phyloP scores from a whole-genome alignment of 2,797 vertebrate genomes.

The Phoeniculus purpureus region DNA sequence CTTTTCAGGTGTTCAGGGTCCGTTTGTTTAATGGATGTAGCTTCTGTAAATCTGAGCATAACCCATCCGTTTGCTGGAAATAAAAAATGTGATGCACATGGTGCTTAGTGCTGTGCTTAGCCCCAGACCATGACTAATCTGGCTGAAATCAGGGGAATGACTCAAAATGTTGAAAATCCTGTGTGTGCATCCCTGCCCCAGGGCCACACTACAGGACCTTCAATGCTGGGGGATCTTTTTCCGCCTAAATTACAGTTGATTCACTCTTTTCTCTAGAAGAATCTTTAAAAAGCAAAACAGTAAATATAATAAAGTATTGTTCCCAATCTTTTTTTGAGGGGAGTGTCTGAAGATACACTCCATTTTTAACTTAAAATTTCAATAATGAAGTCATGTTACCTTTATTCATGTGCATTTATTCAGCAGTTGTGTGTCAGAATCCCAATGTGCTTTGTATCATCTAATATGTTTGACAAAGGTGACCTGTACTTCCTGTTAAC shows the following conservation, averaged over 20 bases:
- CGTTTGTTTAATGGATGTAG: not conserved
- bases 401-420: not conserved
- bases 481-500: not conserved
- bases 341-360: not conserved
- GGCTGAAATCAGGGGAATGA: conserved; percentile 23
- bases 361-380: not conserved
- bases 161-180: conserved; percentile 9
- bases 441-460: not conserved
- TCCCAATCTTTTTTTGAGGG: not conserved
- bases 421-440: not conserved
- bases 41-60: not conserved
- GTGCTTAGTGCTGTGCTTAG: not conserved
- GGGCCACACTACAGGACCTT: not conserved
- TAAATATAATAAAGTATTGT: not conserved
- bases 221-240: not conserved
- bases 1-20: not conserved
- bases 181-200: not conserved
- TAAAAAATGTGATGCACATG: not conserved
- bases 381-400: not conserved
- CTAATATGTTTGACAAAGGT: not conserved
- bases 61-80: not conserved
- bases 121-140: not conserved
- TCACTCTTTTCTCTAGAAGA: not conserved
- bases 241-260: not conserved
- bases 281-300: not conserved